These are phyloP conservation scores for Aricia artaxerxes DNA, from an alignment of 2,888 invertebrate species.

Conservation along the genomic window DNA sequence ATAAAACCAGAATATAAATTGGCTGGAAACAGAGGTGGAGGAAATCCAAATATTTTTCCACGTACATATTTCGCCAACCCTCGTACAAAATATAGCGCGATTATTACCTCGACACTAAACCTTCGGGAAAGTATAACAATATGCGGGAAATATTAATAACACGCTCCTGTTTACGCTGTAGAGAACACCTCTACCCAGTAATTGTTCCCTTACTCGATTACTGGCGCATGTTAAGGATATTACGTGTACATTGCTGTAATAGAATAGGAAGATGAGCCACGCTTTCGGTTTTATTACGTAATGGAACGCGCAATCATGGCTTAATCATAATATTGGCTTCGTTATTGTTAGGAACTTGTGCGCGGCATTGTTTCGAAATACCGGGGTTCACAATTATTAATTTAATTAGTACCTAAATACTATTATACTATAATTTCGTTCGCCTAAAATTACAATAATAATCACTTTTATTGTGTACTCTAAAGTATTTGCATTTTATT, in stretches of 20 bases:
- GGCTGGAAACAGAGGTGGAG: background rate
- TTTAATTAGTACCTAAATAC: background rate
- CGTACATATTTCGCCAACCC: constrained; percentile 16
- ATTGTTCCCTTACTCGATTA: constrained; percentile 41
- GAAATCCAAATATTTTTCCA: constrained; percentile 17
- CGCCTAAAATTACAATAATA: background rate
- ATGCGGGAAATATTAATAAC: constrained; percentile 37
- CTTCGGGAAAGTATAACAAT: constrained; percentile 37
- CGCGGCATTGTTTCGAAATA: background rate
- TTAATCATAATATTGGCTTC: constrained; percentile 25
- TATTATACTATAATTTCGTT: background rate
- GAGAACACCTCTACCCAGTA: constrained; percentile 33
- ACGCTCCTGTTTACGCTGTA: constrained; percentile 35
- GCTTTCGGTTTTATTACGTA: constrained; percentile 24
- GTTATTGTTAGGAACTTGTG: constrained; percentile 6
- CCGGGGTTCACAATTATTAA: background rate
- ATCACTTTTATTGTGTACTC: background rate
- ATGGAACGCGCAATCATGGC: constrained; percentile 30
- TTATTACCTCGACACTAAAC: constrained; percentile 27
- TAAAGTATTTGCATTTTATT: background rate
- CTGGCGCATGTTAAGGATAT: constrained; percentile 52
- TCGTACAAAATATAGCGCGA: constrained; percentile 19
- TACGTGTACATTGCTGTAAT: constrained; percentile 58
- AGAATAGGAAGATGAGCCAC: constrained; percentile 53
- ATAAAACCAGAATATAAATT: background rate